phyloP scores from a whole-genome alignment of 2,113 vertebrate genomes.

The Saccopteryx bilineata region DNA sequence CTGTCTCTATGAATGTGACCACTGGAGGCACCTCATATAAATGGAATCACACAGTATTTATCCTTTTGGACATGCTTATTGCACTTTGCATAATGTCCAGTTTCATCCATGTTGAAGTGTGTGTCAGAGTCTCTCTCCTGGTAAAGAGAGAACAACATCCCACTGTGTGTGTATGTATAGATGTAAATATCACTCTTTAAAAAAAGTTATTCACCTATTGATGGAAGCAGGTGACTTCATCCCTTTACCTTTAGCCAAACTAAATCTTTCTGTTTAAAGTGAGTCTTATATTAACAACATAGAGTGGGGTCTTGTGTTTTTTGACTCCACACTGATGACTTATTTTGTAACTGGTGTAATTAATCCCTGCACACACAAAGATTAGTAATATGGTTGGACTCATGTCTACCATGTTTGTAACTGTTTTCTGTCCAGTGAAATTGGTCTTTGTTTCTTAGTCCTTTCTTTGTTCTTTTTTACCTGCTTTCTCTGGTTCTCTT shows the following conservation, averaged over 20 bases:
- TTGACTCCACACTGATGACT: neutral
- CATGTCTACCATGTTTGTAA: neutral
- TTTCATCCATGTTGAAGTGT: neutral
- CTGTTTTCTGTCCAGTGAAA: neutral
- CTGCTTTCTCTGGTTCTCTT: neutral
- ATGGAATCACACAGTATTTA: neutral
- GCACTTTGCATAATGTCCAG: neutral
- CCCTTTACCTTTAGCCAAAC: neutral
- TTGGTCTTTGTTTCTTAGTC: neutral
- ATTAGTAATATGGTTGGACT: neutral
- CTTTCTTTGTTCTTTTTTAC: neutral
- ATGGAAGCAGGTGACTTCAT: neutral
- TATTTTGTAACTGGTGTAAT: neutral
- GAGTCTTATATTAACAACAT: neutral
- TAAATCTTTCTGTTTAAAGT: constrained; percentile 22
- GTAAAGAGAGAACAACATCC: neutral
- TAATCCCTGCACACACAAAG: neutral
- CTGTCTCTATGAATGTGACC: neutral
- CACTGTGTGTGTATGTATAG: neutral
- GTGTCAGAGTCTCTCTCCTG: neutral
- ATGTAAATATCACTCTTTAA: neutral
- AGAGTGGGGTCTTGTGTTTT: neutral
- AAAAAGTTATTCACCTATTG: neutral
- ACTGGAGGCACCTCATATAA: neutral
- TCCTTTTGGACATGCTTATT: neutral